Conservation (phyloP, 2,888 invertebrate species). For the Orthonychiurus folsomi region DNA sequence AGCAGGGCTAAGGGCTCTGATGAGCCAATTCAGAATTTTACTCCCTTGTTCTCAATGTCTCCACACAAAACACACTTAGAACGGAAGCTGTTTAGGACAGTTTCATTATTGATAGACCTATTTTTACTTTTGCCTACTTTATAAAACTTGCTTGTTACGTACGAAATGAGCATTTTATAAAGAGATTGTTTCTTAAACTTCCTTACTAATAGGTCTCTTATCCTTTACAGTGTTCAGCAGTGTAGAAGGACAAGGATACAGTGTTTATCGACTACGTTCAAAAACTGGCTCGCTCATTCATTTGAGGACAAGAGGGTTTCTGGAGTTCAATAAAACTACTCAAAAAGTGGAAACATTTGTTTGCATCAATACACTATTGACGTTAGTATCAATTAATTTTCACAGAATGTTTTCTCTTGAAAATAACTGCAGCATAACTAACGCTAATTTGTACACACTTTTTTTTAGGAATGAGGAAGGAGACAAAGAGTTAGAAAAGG, state of each 20-base stretch:
- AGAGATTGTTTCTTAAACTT: constrained; percentile 2
- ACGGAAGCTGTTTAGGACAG: too few species aligned
- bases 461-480: constrained; percentile 37
- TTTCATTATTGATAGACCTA: too few species aligned
- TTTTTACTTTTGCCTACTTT: too few species aligned
- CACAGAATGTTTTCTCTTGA: too few species aligned
- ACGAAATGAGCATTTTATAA: too few species aligned
- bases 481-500: constrained; percentile 40
- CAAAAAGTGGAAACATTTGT: constrained; percentile 72
- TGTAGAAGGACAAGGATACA: constrained; percentile 70
- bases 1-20: not conserved
- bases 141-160: too few species aligned
- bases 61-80: too few species aligned
- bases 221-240: constrained; percentile 70
- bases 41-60: not conserved
- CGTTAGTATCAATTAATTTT: constrained; percentile 44
- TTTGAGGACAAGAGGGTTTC: constrained; percentile 70
- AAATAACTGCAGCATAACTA: too few species aligned
- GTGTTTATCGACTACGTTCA: constrained; percentile 74
- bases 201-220: too few species aligned
- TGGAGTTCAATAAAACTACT: constrained; percentile 67
- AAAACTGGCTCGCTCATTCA: constrained; percentile 78
- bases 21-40: not conserved
- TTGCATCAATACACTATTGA: constrained; percentile 68
- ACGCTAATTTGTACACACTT: too few species aligned